Percentiles rank a stretch among this genome's conserved stretches.
Evolutionary conservation across 2,797 vertebrate genomes (phyloP).

Genomic region (Etheostoma nigrum): DNA sequence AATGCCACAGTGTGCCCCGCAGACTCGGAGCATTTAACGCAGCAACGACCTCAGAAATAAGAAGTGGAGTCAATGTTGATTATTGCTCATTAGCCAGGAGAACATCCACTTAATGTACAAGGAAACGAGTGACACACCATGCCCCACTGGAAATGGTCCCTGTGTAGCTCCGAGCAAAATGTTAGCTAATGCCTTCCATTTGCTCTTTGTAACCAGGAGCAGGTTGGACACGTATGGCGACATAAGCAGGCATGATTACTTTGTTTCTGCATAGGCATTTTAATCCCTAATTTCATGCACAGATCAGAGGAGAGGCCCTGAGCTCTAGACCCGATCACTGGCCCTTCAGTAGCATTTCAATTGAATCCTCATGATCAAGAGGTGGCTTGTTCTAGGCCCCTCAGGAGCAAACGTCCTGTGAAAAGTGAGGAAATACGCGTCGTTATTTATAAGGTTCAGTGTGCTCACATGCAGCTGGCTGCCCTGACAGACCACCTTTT

Average conservation of each 20-base stretch:
- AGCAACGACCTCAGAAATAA: constrained; percentile 87
- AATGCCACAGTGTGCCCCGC: constrained; percentile 34
- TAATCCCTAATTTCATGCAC: constrained; percentile 87
- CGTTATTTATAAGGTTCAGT: constrained; percentile 57
- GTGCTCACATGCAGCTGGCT: constrained; percentile 13
- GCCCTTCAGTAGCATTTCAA: constrained; percentile 74
- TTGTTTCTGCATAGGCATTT: constrained; percentile 87
- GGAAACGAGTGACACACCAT: constrained; percentile 88
- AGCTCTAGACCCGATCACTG: constrained; percentile 68
- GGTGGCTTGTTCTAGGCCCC: constrained; percentile 59
- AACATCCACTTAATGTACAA: constrained; percentile 90
- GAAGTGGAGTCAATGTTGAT: constrained; percentile 91
- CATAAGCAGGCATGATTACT: constrained; percentile 85
- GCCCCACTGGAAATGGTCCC: constrained; percentile 87
- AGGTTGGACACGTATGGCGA: constrained; percentile 88
- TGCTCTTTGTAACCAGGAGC: constrained; percentile 87
- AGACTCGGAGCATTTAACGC: constrained; percentile 83
- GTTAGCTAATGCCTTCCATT: constrained; percentile 91
- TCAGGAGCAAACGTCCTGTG: constrained; percentile 68
- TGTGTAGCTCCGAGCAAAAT: constrained; percentile 89
- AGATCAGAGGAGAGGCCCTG: constrained; percentile 79
- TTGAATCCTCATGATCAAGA: constrained; percentile 76
- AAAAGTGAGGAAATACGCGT: constrained; percentile 56
- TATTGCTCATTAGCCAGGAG: constrained; percentile 93
- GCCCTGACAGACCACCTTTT: constrained; percentile 8